phyloP scores from a whole-genome alignment of 2,888 invertebrate species.

The Lithophane leautieri region DNA sequence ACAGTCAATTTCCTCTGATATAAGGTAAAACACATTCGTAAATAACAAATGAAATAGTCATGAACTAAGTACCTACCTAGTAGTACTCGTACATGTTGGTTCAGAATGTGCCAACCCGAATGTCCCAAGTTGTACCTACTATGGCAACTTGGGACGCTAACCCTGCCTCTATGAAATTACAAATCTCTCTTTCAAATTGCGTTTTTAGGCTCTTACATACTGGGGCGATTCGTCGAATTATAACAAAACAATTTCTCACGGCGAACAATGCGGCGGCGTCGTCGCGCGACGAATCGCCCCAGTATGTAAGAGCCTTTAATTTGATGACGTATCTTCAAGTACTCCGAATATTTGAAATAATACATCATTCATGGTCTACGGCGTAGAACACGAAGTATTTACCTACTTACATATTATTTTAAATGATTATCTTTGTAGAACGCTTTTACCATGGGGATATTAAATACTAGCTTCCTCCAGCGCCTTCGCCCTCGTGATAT shows the following conservation, averaged over 20 bases:
- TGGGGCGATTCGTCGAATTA: too few species aligned
- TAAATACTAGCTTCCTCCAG: neutral
- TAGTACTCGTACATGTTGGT: neutral
- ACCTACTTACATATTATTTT: neutral
- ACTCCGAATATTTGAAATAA: neutral
- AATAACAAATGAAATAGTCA: neutral
- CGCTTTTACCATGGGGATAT: neutral
- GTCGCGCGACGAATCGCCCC: too few species aligned
- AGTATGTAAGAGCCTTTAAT: too few species aligned
- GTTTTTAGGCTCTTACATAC: too few species aligned
- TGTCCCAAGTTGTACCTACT: neutral
- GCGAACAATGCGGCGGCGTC: too few species aligned
- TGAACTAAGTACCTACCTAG: neutral
- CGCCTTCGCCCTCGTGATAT: too few species aligned
- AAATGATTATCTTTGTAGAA: neutral
- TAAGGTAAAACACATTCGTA: neutral
- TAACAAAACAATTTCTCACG: too few species aligned
- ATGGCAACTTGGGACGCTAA: neutral
- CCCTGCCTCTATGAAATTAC: neutral
- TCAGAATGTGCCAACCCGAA: neutral
- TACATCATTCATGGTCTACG: neutral
- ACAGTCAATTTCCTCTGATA: neutral
- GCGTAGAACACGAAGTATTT: neutral
- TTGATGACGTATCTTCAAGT: neutral
- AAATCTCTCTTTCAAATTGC: neutral